Percentiles rank a stretch among this genome's conserved stretches.
Conservation (phyloP, 2,113 vertebrate genomes). For the Agapornis roseicollis region DNA sequence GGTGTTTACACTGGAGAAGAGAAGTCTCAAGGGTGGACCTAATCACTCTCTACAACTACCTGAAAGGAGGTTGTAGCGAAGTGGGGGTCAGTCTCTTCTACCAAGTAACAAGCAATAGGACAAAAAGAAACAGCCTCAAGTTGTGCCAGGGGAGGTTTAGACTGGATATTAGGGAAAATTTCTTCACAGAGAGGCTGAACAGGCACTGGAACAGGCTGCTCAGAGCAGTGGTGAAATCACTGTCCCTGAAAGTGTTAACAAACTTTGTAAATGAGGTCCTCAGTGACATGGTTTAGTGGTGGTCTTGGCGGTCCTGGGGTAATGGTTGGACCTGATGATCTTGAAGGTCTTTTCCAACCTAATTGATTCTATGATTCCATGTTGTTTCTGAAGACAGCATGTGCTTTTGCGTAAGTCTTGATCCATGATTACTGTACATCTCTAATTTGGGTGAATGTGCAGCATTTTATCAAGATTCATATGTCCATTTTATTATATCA, state of each 20-base stretch:
- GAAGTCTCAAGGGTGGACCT: background rate
- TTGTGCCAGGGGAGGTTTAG: background rate
- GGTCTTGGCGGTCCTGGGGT: background rate
- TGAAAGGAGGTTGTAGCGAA: background rate
- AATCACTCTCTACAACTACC: background rate
- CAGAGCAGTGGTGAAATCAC: background rate
- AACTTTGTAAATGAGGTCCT: background rate
- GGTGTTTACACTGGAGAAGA: background rate
- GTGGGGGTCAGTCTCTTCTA: background rate
- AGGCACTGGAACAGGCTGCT: background rate
- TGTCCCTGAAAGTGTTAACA: background rate
- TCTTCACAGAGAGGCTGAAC: background rate
- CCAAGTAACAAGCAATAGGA: background rate
- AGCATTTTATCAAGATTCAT: constrained; percentile 49
- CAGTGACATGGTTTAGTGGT: background rate
- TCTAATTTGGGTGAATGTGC: constrained; percentile 1
- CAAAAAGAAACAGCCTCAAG: background rate
- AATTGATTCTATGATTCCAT: background rate
- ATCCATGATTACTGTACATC: background rate
- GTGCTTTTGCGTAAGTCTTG: background rate
- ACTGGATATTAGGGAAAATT: background rate
- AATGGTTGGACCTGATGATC: background rate
- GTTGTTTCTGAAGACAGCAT: background rate
- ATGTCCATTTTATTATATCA: constrained; percentile 52
- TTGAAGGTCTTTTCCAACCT: background rate